Base-by-base conservation (phyloP, 1,140 invertebrate genomes). In the Papilio aristodemus region DNA sequence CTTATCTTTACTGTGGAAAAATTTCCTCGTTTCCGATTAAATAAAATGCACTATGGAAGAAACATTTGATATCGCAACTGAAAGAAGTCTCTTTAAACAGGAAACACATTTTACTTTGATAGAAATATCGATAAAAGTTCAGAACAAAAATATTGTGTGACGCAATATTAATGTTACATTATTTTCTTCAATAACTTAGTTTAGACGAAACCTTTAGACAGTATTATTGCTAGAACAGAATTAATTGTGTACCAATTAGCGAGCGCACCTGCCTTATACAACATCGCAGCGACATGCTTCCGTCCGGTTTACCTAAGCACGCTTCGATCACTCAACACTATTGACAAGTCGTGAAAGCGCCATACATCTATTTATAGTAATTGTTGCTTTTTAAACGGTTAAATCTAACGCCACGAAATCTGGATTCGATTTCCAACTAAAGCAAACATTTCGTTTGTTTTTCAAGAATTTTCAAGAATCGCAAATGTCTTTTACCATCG, bases 191-290 rank as follows among this genome's bases (percentile, higher is more conserved):
- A 38, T 39, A 38, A 36, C 38, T 38, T 19, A 0, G 14, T 11
- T 62, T 38, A 19, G 32, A 10, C 36, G 32, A 62, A 62, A 36
- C 36, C 17, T 4, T 7, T 39, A 6, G 3, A 38, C 27, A 19
- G 36, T 27, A 5, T 37, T 10, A 36, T 62, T 19, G 32, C 59
- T 11, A 46, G 5, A 50, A 43, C 1, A 41, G 6, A 64, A 43
- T 25, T 25, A 64, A 46, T 64, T 27, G 22, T 25, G 39, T 22
- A 41, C 11, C 41, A 66, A 66, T 66, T 43, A 66, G 62, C 59
- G 32, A 43, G 41, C 39, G 25, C 62, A 46, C 22, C n/a, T 66
- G 62, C 17, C 22, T 43, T 32, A 22, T 32, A 32, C 22, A 13
- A 9, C 6, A 32, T 36, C 19, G 22, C 4, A 4, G 13, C 25